Evolutionary conservation across 2,113 vertebrate genomes (phyloP), one percentile per base, ranked within the genome.

Genomic region (Sphaerodactylus townsendi): DNA sequence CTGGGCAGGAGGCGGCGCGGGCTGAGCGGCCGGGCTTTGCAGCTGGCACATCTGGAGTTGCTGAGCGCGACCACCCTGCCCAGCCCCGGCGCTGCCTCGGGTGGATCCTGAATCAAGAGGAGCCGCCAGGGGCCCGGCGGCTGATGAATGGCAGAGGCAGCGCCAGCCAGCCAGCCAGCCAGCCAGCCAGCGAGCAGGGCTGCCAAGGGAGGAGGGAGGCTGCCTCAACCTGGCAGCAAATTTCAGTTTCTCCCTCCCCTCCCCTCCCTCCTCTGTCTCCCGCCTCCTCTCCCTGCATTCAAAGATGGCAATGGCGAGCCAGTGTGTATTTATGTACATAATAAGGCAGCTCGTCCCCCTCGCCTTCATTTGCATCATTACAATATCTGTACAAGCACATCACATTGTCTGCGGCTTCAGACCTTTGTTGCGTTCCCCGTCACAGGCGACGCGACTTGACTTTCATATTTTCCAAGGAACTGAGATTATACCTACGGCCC

Each of bases 351-450:
- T 95, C 94, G 93, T 94, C 95, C 94, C n/a, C 94, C 93, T 95
- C 92, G 91, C 93, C 93, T 95, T 94, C 95, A 96, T 96, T 96
- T 96, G 94, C 94, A 95, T 95, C 93, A 93, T 95, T 95, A 96
- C 95, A 96, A 95, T 96, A 95, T 96, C 93, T 93, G 89, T 94
- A 96, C 95, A 96, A 96, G 95, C 93, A 88, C 94, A 92, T 95
- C 92, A 76, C 94, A 96, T 96, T 96, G 95, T 96, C 93, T 93
- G 93, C 90, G 88, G 90, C 94, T 93, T 94, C 94, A 95, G 95
- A 94, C 94, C 94, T 96, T 96, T 96, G 95, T 96, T 93, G 93
- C 88, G 87, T 89, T 89, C 87, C 83, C 94, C 94, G 94, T 96
- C 95, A 95, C 94, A 84, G 92, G 92, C 95, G 92, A 95, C 94